Percentiles rank a stretch among this genome's conserved stretches.
phyloP scores from a whole-genome alignment of 2,113 vertebrate species.

The Ochotona curzoniae region DNA sequence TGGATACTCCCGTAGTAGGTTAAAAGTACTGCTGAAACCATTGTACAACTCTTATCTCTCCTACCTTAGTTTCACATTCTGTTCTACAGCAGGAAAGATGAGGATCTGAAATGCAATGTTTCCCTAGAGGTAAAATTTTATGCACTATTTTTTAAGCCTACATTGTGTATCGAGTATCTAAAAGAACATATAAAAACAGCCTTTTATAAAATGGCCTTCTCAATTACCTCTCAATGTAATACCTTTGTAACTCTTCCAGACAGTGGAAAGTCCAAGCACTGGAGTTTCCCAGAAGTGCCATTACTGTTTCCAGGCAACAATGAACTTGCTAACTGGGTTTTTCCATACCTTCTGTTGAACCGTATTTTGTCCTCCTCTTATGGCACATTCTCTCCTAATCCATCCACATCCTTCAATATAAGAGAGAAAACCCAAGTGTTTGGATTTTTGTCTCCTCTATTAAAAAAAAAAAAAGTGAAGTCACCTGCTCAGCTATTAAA shows the following conservation, averaged over 20 bases:
- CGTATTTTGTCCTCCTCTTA: not conserved
- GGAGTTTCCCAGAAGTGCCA: not conserved
- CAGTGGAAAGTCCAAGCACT: not conserved
- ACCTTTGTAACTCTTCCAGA: slow-evolving; percentile 42
- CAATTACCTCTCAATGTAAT: slow-evolving; percentile 48
- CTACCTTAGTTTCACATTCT: slow-evolving; percentile 24
- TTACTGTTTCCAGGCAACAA: slow-evolving; percentile 17
- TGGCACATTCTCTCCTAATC: not conserved
- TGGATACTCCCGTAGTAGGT: not conserved
- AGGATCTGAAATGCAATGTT: slow-evolving; percentile 59
- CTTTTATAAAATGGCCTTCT: slow-evolving; percentile 57
- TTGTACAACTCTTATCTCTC: slow-evolving; percentile 12
- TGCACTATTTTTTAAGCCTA: slow-evolving; percentile 71
- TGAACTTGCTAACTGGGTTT: not conserved
- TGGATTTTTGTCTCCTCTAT: not conserved
- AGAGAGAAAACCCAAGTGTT: not conserved
- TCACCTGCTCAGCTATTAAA: not conserved
- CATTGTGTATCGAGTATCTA: slow-evolving; percentile 60
- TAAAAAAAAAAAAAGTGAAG: slow-evolving; percentile 37
- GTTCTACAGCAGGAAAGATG: slow-evolving; percentile 35
- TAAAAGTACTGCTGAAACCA: not conserved
- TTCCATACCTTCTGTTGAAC: not conserved
- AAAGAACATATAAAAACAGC: slow-evolving; percentile 63
- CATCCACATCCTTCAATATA: not conserved
- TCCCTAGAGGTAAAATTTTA: slow-evolving; percentile 64